Percentiles rank a stretch among this genome's conserved stretches.
Evolutionary conservation across 2,113 vertebrate species (phyloP).

Genomic region (Forbesichthys papilliferus): DNA sequence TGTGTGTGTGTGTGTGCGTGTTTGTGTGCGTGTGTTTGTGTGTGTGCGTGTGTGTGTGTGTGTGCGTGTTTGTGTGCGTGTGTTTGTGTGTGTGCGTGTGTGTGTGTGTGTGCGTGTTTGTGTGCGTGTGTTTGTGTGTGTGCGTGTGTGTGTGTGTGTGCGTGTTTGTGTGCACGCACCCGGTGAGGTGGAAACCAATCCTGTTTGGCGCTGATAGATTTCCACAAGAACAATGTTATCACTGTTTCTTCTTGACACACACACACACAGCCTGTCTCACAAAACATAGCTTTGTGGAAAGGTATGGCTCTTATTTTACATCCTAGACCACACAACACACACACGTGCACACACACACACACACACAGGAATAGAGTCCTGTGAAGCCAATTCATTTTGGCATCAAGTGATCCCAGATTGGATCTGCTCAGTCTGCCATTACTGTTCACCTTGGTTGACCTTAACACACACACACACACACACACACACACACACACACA

Average conservation of each 20-base stretch:
- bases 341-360: conserved; percentile 5
- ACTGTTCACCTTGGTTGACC: conserved; percentile 70
- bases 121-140: conserved; percentile 2
- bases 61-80: not conserved
- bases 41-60: too few relatives aligned
- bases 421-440: conserved; percentile 73
- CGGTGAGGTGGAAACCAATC: conserved; percentile 58
- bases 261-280: not conserved
- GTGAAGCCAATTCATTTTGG: conserved; percentile 72
- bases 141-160: conserved; percentile 5
- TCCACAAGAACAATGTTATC: conserved; percentile 72
- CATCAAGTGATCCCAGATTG: conserved; percentile 74
- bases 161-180: conserved; percentile 4
- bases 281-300: not conserved
- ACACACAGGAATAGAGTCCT: not conserved
- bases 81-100: not conserved
- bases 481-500: not conserved
- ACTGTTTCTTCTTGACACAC: conserved; percentile 44
- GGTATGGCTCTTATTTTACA: not conserved
- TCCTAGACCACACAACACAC: conserved; percentile 26
- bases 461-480: conserved; percentile 28
- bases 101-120: not conserved
- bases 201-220: conserved; percentile 70
- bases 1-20: too few relatives aligned
- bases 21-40: too few relatives aligned